Evolutionary conservation across 2,113 vertebrate genomes (phyloP), one percentile per base, ranked within the genome.

Genomic region (Percina caprodes): DNA sequence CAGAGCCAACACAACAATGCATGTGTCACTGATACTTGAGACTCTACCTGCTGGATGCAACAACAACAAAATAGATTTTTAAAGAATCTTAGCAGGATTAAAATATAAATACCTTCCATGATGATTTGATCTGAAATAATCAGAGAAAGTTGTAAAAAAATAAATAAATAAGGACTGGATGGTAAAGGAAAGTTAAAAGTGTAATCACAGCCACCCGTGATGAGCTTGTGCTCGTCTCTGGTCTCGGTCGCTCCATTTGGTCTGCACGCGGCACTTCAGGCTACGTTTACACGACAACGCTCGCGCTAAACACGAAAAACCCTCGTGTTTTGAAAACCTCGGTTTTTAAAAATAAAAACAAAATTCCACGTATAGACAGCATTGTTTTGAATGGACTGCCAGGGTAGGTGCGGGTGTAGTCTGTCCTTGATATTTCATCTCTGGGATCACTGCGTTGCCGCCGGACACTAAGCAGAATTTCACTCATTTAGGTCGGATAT

Each of bases 201-300:
- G 5, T 46, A 11, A 39, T 61, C 74, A 68, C 71, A 81, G 85
- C 56, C 46, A 30, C 54, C 70, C 49, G 69, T 61, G 66, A 60
- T 33, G 86, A 86, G 85, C 82, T 83, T 84, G 89, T 82, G 87
- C 86, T 87, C 80, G 46, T 60, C 74, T 88, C 65, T 81, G 71
- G 74, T 84, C 68, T 74, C 59, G 82, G 84, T 76, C 85, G n/a
- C n/a, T 80, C 23, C 19, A 15, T 90, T 91, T 90, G 80, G 80
- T 81, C 39, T 74, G 24, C 52, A 12, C 51, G 73, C 80, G 15
- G 46, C 42, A 16, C 39, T 16, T 74, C 62, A 42, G 39, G 39
- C 39, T 42, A 42, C 39, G 10, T 42, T 42, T 11, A 42, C 10
- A 11, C 10, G 39, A 11, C 39, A 42, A 42, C 10, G 39, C 10